Conservation (phyloP, 1,140 invertebrate genomes). For the Apis florea region DNA sequence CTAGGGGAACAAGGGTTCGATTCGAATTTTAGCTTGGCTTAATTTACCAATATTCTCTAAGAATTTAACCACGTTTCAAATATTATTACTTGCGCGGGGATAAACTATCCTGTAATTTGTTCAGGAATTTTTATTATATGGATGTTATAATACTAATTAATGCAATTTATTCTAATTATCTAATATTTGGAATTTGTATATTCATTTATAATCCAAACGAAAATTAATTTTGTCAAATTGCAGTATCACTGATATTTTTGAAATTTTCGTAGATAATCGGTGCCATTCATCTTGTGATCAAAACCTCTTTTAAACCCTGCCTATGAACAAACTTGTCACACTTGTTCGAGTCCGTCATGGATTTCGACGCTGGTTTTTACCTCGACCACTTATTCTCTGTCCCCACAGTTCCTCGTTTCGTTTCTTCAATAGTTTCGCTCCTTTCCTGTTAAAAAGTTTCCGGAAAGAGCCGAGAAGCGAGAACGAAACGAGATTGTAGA, state of each 20-base stretch:
- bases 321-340: not conserved
- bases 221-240: too few species aligned
- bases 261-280: too few species aligned
- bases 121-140: not conserved
- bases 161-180: not conserved
- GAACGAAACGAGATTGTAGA: not conserved
- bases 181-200: too few species aligned
- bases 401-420: not conserved
- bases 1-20: conserved; percentile 11
- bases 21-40: not conserved
- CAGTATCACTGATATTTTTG: too few species aligned
- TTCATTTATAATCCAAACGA: too few species aligned
- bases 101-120: not conserved
- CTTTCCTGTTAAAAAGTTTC: not conserved
- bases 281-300: too few species aligned
- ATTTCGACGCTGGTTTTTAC: not conserved
- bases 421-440: not conserved
- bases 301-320: too few species aligned
- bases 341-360: not conserved
- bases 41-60: conserved; percentile 18
- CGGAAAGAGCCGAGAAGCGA: not conserved
- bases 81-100: not conserved
- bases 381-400: not conserved
- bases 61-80: conserved; percentile 8
- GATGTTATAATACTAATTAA: not conserved